A percentile compares a stretch with the other conserved stretches of the same genome.
Conservation (phyloP, 2,888 invertebrate genomes). For the Sphinx pinastri region DNA sequence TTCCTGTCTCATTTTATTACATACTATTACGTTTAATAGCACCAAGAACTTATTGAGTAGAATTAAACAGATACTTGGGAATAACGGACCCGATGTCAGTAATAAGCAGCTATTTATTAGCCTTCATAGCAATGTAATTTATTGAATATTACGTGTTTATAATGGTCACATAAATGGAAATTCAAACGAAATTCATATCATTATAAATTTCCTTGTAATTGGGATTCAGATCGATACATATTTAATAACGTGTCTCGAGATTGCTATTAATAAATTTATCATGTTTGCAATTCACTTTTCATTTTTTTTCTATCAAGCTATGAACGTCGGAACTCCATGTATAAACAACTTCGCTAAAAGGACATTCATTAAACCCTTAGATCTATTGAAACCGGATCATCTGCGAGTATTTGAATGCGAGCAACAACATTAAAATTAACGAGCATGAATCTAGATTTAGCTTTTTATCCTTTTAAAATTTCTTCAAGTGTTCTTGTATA, state of each 20-base stretch:
- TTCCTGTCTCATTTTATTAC: constrained; percentile 19
- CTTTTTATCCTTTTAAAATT: not conserved
- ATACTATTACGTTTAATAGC: constrained; percentile 12
- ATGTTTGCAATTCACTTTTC: not conserved
- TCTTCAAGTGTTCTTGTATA: not conserved
- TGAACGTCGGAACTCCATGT: not conserved
- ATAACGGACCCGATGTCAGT: constrained; percentile 11
- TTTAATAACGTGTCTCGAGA: not conserved
- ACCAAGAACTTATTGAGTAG: constrained; percentile 6
- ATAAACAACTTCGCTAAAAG: not conserved
- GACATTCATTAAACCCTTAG: constrained; percentile 5
- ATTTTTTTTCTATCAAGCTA: not conserved
- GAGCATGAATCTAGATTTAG: not conserved
- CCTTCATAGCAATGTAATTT: constrained; percentile 7
- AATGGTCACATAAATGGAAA: not conserved
- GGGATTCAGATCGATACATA: too few relatives aligned
- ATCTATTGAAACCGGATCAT: constrained; percentile 5
- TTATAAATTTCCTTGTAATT: not conserved
- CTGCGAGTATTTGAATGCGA: not conserved
- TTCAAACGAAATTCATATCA: not conserved
- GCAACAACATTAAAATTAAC: constrained; percentile 7
- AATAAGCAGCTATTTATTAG: constrained; percentile 10
- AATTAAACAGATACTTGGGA: constrained; percentile 18
- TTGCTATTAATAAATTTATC: not conserved
- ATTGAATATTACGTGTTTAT: constrained; percentile 12